Evolutionary conservation across 2,797 vertebrate genomes (phyloP), one percentile per base, ranked within the genome.

Genomic region (Sitta carolinensis): DNA sequence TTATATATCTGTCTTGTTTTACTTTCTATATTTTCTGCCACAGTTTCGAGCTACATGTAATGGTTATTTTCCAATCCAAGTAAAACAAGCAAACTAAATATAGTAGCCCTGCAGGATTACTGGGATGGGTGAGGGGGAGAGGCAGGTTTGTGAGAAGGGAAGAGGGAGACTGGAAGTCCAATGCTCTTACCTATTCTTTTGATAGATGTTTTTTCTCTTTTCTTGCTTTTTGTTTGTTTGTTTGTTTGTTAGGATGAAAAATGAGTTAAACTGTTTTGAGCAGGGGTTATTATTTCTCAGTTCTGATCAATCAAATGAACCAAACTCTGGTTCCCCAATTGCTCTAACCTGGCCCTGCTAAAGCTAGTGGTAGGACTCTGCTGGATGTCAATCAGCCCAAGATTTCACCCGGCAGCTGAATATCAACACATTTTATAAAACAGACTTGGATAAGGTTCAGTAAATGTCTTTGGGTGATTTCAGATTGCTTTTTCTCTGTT

Each of bases 31-130:
- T 52, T 86, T 94, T 59, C 83, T 90, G 85, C 36, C 43, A 59
- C 62, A 25, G 4, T 48, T 92, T 81, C 68, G 82, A 94, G 45
- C 87, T 94, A 84, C 73, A 64, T 32, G 29, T 87, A 80, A 63
- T 58, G 54, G 21, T 34, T 55, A 43, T 82, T 89, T 90, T 89
- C 67, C 67, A 94, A 61, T 77, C 38, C 61, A 89, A 83, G 87
- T 68, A 87, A 85, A 96, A 80, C 21, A 74, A 87, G 63, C 11
- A 79, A 92, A 87, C 14, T n/a, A 79, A 92, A 83, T 29, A 43
- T 48, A 87, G 67, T 30, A 80, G 42, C 19, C 27, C 27, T 64
- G 29, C 1, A 7, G 40, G 45, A 84, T 74, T 87, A 45, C 17
- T 38, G 50, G 1, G 7, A 38, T 5, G 5, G 58, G 7, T 3